Percentiles rank a stretch among this genome's conserved stretches.
phyloP scores from a whole-genome alignment of 2,113 vertebrate species.

The Platichthys flesus region DNA sequence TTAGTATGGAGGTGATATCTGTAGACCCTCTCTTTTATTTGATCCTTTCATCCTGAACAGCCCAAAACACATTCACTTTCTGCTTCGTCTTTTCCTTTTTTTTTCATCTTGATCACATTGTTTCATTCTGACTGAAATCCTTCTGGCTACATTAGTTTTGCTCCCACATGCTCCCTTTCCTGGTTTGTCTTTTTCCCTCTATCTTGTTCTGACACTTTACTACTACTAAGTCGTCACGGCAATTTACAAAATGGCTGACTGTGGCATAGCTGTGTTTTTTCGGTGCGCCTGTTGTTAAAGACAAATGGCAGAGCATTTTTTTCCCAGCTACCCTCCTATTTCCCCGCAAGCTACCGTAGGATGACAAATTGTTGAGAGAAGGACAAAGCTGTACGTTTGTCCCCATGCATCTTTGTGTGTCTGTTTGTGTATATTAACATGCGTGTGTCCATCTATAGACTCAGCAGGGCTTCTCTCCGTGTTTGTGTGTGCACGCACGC shows the following conservation, averaged over 20 bases:
- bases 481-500: constrained; percentile 19
- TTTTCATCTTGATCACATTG: constrained; percentile 12
- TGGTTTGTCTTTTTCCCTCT: constrained; percentile 16
- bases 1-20: constrained; percentile 21
- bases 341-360: constrained; percentile 29
- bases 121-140: constrained; percentile 32
- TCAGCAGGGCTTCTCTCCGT: not conserved
- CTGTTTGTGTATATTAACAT: not conserved
- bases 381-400: constrained; percentile 45
- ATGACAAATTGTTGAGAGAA: constrained; percentile 52
- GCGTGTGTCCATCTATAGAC: constrained; percentile 3
- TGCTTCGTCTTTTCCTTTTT: constrained; percentile 9
- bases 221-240: constrained; percentile 51
- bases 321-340: constrained; percentile 4
- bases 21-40: constrained; percentile 21
- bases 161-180: constrained; percentile 12
- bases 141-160: not conserved
- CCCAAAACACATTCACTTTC: not conserved
- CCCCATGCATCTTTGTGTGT: not conserved
- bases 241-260: constrained; percentile 74
- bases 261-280: constrained; percentile 49
- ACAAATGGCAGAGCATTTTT: constrained; percentile 61
- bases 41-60: constrained; percentile 27
- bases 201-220: constrained; percentile 43
- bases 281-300: constrained; percentile 54